phyloP scores from a whole-genome alignment of 2,888 invertebrate species.

The Cephus nigrinus region DNA sequence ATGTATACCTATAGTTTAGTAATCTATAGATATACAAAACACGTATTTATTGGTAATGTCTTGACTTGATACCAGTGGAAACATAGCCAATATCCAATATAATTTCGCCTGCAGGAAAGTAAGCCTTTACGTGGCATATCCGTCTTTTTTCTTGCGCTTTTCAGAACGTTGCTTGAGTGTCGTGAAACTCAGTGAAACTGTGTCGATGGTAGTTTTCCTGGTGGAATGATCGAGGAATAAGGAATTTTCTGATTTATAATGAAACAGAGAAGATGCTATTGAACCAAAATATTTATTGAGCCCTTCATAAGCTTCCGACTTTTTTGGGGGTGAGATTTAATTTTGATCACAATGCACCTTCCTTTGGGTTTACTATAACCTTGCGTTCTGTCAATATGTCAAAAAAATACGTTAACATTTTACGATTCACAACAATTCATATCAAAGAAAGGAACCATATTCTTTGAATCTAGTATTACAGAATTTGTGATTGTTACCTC shows the following conservation, averaged over 20 bases:
- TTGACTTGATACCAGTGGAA: too few relatives aligned
- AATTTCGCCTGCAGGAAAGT: neutral
- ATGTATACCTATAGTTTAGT: neutral
- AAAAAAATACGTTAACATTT: conserved; percentile 8
- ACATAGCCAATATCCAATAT: too few relatives aligned
- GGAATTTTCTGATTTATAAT: conserved; percentile 2
- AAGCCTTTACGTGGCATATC: neutral
- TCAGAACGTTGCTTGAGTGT: neutral
- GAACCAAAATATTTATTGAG: neutral
- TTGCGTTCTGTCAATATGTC: conserved; percentile 22
- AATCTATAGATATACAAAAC: too few relatives aligned
- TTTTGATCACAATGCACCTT: too few relatives aligned
- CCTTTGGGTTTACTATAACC: conserved; percentile 11
- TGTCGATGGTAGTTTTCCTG: neutral
- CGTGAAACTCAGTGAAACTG: neutral
- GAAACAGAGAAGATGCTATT: conserved; percentile 7
- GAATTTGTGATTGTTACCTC: neutral
- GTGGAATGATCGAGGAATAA: neutral
- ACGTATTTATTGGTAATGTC: too few relatives aligned
- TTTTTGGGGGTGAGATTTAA: neutral
- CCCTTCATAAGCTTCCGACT: neutral
- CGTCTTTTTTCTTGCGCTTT: neutral
- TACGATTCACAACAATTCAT: neutral
- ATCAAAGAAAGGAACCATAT: neutral
- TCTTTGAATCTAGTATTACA: neutral